Percentiles rank a stretch among this genome's conserved stretches.
Evolutionary conservation across 1,140 invertebrate species (phyloP).

Genomic region (Sycophaga agraensis): DNA sequence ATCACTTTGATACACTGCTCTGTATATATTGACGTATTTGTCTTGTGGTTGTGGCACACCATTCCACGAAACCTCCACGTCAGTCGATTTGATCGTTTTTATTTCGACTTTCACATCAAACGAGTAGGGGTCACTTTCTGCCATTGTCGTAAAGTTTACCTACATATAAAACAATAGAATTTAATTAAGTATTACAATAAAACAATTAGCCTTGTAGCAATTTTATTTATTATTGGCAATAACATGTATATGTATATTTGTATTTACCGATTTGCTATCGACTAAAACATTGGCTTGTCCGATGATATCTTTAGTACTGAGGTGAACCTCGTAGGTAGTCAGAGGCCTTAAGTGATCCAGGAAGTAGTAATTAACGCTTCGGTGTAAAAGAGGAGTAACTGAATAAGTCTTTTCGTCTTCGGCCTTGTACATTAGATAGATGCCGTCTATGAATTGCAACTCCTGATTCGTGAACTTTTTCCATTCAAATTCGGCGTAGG

Average conservation of each 20-base stretch:
- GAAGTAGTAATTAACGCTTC: constrained; percentile 71
- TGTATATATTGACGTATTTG: constrained; percentile 88
- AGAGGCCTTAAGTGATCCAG: constrained; percentile 72
- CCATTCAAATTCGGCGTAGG: constrained; percentile 77
- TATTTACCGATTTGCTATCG: constrained; percentile 67
- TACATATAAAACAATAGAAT: constrained; percentile 16
- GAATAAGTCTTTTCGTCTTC: constrained; percentile 70
- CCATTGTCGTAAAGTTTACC: constrained; percentile 48
- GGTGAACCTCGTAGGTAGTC: constrained; percentile 74
- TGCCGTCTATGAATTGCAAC: constrained; percentile 72
- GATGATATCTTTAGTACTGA: constrained; percentile 75
- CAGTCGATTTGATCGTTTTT: constrained; percentile 71
- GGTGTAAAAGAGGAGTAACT: constrained; percentile 75
- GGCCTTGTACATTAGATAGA: constrained; percentile 73
- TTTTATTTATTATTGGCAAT: no score
- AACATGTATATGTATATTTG: no score
- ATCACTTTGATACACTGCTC: constrained; percentile 80
- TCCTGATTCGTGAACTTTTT: constrained; percentile 78
- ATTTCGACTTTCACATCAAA: constrained; percentile 78
- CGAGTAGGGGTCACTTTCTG: constrained; percentile 71
- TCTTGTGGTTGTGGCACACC: constrained; percentile 85
- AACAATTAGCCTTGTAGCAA: no score
- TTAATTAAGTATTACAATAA: no score
- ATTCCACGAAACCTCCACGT: constrained; percentile 76
- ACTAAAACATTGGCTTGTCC: constrained; percentile 73